A percentile compares a stretch with the other conserved stretches of the same genome.
Conservation (phyloP, 2,888 invertebrate species). For the Papilio demoleus region DNA sequence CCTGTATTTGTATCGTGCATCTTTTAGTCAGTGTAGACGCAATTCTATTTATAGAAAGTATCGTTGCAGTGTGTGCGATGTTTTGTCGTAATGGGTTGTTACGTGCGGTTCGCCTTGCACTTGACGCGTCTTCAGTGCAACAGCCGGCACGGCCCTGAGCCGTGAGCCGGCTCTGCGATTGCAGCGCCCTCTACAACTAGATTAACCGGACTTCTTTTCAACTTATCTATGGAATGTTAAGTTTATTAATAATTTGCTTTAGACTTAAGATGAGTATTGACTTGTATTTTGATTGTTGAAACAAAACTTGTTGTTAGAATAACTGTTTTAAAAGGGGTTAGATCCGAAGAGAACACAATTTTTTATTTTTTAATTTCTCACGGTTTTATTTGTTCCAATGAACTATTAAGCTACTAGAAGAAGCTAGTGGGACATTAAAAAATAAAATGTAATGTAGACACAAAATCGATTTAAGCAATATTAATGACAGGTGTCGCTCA, state of each 20-base stretch:
- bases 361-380: too few species aligned
- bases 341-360: too few species aligned
- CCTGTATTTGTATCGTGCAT: background rate
- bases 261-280: background rate
- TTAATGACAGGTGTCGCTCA: too few species aligned
- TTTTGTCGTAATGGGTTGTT: slow-evolving; percentile 47
- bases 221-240: slow-evolving; percentile 43
- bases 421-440: too few species aligned
- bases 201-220: slow-evolving; percentile 40
- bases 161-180: slow-evolving; percentile 44
- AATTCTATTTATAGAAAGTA: slow-evolving; percentile 27
- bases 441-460: too few species aligned
- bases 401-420: too few species aligned
- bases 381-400: too few species aligned
- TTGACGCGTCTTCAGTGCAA: slow-evolving; percentile 74
- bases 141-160: slow-evolving; percentile 62
- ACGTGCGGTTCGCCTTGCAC: slow-evolving; percentile 66
- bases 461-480: too few species aligned
- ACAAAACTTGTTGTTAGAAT: background rate
- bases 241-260: slow-evolving; percentile 32
- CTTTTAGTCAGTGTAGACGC: slow-evolving; percentile 2
- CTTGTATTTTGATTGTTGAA: too few species aligned
- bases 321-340: too few species aligned
- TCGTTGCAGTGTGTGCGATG: slow-evolving; percentile 2
- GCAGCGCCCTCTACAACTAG: slow-evolving; percentile 29